phyloP scores from a whole-genome alignment of 2,888 invertebrate genomes.

The Megaustenia siamemsis region DNA sequence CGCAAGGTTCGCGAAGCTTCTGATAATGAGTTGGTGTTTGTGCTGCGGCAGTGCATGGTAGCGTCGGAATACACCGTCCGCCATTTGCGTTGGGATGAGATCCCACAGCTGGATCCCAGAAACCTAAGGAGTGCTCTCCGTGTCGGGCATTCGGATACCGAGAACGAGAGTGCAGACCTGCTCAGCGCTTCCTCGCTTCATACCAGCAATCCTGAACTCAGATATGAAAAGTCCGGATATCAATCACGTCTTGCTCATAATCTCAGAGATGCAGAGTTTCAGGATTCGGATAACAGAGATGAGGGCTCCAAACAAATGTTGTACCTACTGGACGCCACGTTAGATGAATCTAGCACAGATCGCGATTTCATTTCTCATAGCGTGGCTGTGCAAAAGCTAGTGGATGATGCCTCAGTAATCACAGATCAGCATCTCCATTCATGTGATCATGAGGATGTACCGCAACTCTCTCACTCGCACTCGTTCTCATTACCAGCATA shows the following conservation, averaged over 20 bases:
- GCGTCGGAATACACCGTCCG: conserved; percentile 55
- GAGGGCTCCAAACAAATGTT: background rate
- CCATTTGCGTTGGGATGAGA: conserved; percentile 56
- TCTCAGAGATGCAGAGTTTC: background rate
- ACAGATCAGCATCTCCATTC: background rate
- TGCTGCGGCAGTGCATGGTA: conserved; percentile 56
- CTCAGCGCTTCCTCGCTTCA: background rate
- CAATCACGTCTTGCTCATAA: background rate
- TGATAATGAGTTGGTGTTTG: conserved; percentile 51
- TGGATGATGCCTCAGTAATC: background rate
- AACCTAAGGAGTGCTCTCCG: conserved; percentile 9
- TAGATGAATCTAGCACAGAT: conserved; percentile 12
- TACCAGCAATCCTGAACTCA: background rate
- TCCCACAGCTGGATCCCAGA: conserved; percentile 39
- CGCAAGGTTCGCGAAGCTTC: conserved; percentile 46
- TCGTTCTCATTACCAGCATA: background rate
- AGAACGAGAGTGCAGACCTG: background rate
- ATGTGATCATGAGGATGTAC: background rate
- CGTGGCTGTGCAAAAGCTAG: background rate
- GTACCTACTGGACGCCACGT: background rate
- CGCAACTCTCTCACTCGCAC: background rate
- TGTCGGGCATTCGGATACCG: background rate
- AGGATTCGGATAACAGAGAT: background rate
- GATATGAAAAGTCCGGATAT: background rate
- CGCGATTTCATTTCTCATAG: background rate